Base-by-base conservation (phyloP, 2,888 invertebrate species). In the Heteropelma amictum region DNA sequence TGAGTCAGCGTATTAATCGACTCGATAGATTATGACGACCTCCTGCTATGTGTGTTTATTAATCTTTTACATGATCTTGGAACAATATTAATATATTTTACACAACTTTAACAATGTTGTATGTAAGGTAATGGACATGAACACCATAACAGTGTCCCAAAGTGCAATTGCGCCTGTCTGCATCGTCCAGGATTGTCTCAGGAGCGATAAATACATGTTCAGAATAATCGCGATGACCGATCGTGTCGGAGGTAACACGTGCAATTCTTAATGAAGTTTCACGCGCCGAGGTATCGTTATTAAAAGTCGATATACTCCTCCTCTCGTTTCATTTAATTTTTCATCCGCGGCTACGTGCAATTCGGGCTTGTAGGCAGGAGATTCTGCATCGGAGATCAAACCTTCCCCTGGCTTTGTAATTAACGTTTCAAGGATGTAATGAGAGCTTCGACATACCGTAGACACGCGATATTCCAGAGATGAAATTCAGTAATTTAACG, bases 241-340 rank as follows among this genome's bases (percentile, higher is more conserved):
- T 75, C 77, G 68, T 70, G 65, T 30, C 49, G 53, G 28, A 17
- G 54, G 68, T 28, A 67, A 73, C 67, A 68, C 70, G 61, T 49
- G 79, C 81, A 77, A 80, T 84, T 58, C 81, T 83, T 85, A 84
- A 85, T 82, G 83, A 85, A 74, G 83, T 83, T 83, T 84, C 80
- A 67, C 78, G 76, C 76, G 65, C 60, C 51, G 21, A 26, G 53
- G 45, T 51, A 40, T 77, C 79, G 82, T 84, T 82, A 82, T 84
- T 83, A 84, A 83, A 83, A 83, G 77, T 75, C 81, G 82, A 84
- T 82, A 78, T 65, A 21, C 40, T 53, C 56, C 26, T 17, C 33
- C 54, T 45, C 17, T 35, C 42, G 2, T 30, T 23, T n/a, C 26
- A 35, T 53, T 60, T 42, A 53, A 30, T 61, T 33, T 47, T 54